Percentiles rank a stretch among this genome's conserved stretches.
phyloP scores from a whole-genome alignment of 2,113 vertebrate genomes.

The Sminthopsis crassicaudata region DNA sequence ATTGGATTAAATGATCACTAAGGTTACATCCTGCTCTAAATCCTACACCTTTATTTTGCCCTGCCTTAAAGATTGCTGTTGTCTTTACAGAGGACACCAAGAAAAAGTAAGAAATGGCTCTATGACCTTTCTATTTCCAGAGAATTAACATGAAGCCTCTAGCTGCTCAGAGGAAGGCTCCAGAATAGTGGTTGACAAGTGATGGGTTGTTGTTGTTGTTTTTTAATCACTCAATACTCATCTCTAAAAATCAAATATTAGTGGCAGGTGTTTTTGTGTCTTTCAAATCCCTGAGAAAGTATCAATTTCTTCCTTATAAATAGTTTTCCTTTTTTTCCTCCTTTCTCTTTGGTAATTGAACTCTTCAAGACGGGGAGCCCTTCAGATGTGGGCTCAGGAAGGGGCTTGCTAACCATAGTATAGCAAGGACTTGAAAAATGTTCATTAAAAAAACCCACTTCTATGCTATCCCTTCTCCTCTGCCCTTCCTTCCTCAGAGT shows the following conservation, averaged over 20 bases:
- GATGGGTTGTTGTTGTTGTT: not conserved
- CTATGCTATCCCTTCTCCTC: not conserved
- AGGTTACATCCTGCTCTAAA: not conserved
- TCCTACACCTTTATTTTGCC: not conserved
- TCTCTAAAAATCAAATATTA: slow-evolving; percentile 36
- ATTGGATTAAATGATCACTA: not conserved
- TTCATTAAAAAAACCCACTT: not conserved
- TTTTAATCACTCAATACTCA: not conserved
- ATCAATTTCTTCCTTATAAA: slow-evolving; percentile 1
- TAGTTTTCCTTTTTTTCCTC: not conserved
- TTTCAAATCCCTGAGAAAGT: slow-evolving; percentile 29
- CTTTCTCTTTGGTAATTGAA: not conserved
- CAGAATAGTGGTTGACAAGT: not conserved
- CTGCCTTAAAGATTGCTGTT: not conserved
- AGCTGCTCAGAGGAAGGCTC: not conserved
- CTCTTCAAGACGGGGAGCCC: not conserved
- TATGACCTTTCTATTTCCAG: not conserved
- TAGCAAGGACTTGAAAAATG: not conserved
- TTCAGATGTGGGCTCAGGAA: not conserved
- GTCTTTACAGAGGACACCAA: not conserved
- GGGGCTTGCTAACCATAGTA: not conserved
- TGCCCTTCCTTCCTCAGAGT: not conserved
- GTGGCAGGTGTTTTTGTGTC: slow-evolving; percentile 14
- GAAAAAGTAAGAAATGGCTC: not conserved
- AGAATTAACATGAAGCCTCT: not conserved